These are phyloP conservation scores for Polyploca ridens DNA, from an alignment of 2,888 invertebrate genomes.

Conservation along the genomic window DNA sequence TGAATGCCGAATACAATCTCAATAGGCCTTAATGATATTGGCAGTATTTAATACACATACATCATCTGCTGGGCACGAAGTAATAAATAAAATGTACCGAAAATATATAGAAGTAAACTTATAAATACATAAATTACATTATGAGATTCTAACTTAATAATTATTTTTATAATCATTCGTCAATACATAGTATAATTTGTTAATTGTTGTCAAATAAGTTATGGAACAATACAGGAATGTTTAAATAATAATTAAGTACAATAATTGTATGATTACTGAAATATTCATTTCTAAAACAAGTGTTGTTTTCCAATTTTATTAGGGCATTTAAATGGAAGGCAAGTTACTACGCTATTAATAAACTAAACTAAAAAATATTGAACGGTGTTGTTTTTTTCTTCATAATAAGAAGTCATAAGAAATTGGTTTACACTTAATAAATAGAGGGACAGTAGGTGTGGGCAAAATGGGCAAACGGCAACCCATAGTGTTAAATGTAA, in stretches of 20 bases:
- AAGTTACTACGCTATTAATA: not conserved
- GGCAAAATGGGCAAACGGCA: no score
- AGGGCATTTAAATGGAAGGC: not conserved
- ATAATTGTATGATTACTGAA: not conserved
- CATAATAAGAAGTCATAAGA: no score
- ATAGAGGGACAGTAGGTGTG: no score
- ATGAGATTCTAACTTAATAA: slow-evolving; percentile 5
- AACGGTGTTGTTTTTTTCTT: no score
- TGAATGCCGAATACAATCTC: not conserved
- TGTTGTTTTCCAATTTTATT: not conserved
- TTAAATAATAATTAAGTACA: slow-evolving; percentile 5
- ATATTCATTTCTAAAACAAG: not conserved
- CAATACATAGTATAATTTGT: not conserved
- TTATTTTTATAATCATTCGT: not conserved
- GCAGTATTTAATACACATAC: not conserved
- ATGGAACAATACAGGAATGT: not conserved
- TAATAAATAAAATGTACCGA: not conserved
- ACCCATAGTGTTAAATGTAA: no score
- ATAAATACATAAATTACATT: not conserved
- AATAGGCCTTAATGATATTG: not conserved
- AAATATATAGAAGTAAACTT: not conserved
- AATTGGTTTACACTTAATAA: no score
- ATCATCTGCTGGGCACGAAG: not conserved
- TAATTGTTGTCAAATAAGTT: not conserved
- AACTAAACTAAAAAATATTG: no score